Evolutionary conservation across 2,113 vertebrate species (phyloP).

Genomic region (Paedocypris sp.): DNA sequence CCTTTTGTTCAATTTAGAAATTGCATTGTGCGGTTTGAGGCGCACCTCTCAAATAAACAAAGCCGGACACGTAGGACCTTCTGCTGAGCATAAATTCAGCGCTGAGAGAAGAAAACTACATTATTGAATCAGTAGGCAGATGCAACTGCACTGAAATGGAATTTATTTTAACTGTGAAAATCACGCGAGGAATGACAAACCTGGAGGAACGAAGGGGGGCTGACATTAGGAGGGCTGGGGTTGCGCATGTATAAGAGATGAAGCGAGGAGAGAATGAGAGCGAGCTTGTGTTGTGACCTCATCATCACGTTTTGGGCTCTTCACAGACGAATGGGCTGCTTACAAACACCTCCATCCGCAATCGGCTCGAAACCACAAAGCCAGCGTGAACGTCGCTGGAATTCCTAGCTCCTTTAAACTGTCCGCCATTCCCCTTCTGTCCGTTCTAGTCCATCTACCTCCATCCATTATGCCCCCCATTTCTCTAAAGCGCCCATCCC

Average conservation of each 20-base stretch:
- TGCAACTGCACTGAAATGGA: not conserved
- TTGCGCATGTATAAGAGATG: not conserved
- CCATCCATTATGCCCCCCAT: not conserved
- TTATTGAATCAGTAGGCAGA: not conserved
- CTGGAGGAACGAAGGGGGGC: not conserved
- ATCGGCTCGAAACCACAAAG: conserved; percentile 12
- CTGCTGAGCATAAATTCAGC: not conserved
- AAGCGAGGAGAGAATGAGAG: not conserved
- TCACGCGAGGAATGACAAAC: not conserved
- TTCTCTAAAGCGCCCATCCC: not conserved
- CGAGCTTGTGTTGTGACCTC: conserved; percentile 4
- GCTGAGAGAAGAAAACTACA: not conserved
- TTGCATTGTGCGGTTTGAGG: conserved; percentile 16
- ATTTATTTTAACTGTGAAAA: not conserved
- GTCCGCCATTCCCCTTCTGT: not conserved
- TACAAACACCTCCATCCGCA: not conserved
- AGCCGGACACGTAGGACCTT: no score
- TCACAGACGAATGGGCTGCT: conserved; percentile 3
- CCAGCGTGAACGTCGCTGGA: not conserved
- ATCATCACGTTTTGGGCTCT: conserved; percentile 8
- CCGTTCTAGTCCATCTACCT: not conserved
- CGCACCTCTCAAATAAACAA: conserved; percentile 27
- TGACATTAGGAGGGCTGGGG: not conserved
- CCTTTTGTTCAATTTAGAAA: conserved; percentile 29
- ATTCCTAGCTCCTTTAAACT: not conserved